Base-by-base conservation (phyloP, 2,797 vertebrate genomes). In the Arrhamphus sclerolepis region DNA sequence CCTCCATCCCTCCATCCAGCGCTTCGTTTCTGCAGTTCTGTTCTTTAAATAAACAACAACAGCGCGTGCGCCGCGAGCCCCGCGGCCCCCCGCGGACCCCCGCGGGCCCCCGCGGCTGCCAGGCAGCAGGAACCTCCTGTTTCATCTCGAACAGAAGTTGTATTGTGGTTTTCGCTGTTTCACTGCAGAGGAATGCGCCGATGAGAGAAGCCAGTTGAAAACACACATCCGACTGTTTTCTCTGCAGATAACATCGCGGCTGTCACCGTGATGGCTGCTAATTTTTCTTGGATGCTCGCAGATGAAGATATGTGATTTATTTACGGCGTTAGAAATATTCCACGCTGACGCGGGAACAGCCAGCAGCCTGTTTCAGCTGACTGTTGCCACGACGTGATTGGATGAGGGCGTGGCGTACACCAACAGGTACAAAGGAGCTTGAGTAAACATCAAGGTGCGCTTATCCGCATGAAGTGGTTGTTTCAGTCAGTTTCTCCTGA, bases 91-190 rank as follows among this genome's bases (percentile, higher is more conserved):
- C 86, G 91, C n/a, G n/a, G n/a, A n/a, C n/a, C 59, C 56, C 77
- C 62, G 63, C 75, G 31, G 9, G 8, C 2, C 31, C 13, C 31
- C 13, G 31, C 31, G 31, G 31, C 63, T 78, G 81, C 77, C 81
- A 83, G 75, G 77, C 80, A 89, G 81, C 62, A 95, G 92, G 93
- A 92, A 91, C 85, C 87, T 58, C 86, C 89, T 96, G 95, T 97
- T 96, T 92, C 86, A 70, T 78, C 57, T 64, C 55, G 78, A 91
- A 94, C 72, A 93, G 92, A 86, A 91, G 87, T 92, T 91, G 85
- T 82, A 77, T 80, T 93, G 91, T 91, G 89, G 83, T 34, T 90
- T 91, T 84, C 78, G 68, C 66, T 80, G 77, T 87, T 80, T 86
- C 82, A 89, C 66, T 77, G 83, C 52, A 31, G 63, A 75, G 89